Conservation (phyloP, 2,113 vertebrate species). For the Labeo rohita region DNA sequence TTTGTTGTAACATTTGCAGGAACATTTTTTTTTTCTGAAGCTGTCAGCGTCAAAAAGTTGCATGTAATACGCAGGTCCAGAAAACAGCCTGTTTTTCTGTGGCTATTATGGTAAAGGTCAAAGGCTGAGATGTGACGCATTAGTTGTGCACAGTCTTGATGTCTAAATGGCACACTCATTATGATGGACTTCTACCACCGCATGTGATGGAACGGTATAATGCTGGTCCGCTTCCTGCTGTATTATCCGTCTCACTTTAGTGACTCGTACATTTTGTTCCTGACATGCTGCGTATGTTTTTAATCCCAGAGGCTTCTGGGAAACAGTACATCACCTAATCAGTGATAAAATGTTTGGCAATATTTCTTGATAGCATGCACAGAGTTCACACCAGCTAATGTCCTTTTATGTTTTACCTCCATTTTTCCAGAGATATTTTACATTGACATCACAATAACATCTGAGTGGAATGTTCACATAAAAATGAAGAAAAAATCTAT, state of each 20-base stretch:
- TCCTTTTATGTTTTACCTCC: background rate
- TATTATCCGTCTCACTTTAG: background rate
- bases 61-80: background rate
- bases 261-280: slow-evolving; percentile 7
- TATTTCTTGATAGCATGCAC: background rate
- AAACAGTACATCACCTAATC: background rate
- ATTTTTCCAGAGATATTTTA: background rate
- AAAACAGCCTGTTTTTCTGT: slow-evolving; percentile 20
- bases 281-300: background rate
- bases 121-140: slow-evolving; percentile 1
- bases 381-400: background rate
- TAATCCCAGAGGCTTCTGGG: background rate
- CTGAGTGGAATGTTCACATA: no score
- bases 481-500: no score
- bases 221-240: background rate
- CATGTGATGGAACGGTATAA: background rate
- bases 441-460: background rate
- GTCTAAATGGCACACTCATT: slow-evolving; percentile 1
- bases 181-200: background rate
- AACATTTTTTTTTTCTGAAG: background rate
- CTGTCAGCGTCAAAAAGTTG: background rate
- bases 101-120: slow-evolving; percentile 17
- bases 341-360: background rate
- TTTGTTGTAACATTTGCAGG: slow-evolving; percentile 9
- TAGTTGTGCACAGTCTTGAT: background rate